These are phyloP conservation scores for Cotesia vestalis DNA, from an alignment of 1,140 invertebrate species.

Conservation along the genomic window DNA sequence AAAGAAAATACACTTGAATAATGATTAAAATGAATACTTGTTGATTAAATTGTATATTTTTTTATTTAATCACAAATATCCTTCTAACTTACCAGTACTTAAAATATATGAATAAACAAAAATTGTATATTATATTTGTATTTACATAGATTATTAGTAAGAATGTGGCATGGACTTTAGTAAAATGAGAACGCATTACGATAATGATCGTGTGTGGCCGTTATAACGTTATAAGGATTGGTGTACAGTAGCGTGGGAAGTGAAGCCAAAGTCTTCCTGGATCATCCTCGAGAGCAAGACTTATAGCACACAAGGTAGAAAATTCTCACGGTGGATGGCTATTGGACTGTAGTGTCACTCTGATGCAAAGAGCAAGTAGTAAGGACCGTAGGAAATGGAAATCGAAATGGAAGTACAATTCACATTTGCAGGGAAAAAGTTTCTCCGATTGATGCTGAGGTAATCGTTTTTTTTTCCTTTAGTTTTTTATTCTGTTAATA, in stretches of 20 bases:
- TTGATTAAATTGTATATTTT: too few species aligned
- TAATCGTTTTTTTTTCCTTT: neutral
- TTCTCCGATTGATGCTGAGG: neutral
- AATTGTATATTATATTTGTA: too few species aligned
- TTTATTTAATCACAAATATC: too few species aligned
- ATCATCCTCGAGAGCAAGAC: neutral
- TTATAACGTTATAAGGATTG: slow-evolving; percentile 22
- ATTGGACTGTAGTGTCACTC: slow-evolving; percentile 13
- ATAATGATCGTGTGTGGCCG: slow-evolving; percentile 30
- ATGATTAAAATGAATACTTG: too few species aligned
- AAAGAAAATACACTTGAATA: neutral
- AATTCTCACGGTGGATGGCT: slow-evolving; percentile 19
- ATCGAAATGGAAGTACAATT: too few species aligned
- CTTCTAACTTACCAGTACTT: too few species aligned
- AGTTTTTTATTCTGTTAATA: slow-evolving; percentile 7
- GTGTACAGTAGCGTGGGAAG: slow-evolving; percentile 33
- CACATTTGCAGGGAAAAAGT: too few species aligned
- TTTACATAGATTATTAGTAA: neutral
- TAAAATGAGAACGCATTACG: neutral
- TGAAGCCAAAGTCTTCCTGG: slow-evolving; percentile 34
- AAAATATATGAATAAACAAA: too few species aligned
- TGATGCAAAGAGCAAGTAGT: neutral
- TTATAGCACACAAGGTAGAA: neutral
- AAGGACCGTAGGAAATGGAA: neutral
- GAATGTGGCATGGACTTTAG: neutral